phyloP scores from a whole-genome alignment of 1,140 invertebrate genomes.

The Sipha flava region DNA sequence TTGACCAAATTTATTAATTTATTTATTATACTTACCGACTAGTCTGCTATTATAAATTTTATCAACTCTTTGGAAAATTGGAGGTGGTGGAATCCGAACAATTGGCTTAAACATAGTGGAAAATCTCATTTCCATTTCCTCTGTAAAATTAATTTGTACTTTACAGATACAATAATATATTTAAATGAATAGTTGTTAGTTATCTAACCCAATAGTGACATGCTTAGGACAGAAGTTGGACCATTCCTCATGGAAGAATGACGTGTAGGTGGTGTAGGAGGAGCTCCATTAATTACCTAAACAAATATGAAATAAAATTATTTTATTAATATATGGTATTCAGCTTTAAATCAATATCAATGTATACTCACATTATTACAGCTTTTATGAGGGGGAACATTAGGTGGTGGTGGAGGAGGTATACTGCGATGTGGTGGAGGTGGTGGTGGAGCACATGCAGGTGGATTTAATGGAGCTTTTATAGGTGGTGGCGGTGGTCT shows the following conservation, averaged over 20 bases:
- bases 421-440: slow-evolving; percentile 5
- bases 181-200: background rate
- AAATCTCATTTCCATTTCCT: slow-evolving; percentile 48
- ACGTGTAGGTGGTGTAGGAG: slow-evolving; percentile 39
- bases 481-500: slow-evolving; percentile 43
- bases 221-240: slow-evolving; percentile 6
- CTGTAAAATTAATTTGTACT: slow-evolving; percentile 34
- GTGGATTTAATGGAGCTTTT: slow-evolving; percentile 40
- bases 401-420: slow-evolving; percentile 14
- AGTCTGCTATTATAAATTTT: slow-evolving; percentile 53
- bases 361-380: slow-evolving; percentile 2
- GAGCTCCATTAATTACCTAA: slow-evolving; percentile 33
- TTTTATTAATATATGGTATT: background rate
- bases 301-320: background rate
- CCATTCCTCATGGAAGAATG: slow-evolving; percentile 38
- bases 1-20: background rate
- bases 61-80: slow-evolving; percentile 45
- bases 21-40: slow-evolving; percentile 41
- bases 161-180: background rate
- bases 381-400: slow-evolving; percentile 13
- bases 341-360: background rate
- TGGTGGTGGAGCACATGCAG: slow-evolving; percentile 41
- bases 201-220: slow-evolving; percentile 1
- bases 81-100: slow-evolving; percentile 47
- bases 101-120: slow-evolving; percentile 47